A percentile compares a stretch with the other conserved stretches of the same genome.
Conservation (phyloP, 2,113 vertebrate species). For the Microtus pennsylvanicus region DNA sequence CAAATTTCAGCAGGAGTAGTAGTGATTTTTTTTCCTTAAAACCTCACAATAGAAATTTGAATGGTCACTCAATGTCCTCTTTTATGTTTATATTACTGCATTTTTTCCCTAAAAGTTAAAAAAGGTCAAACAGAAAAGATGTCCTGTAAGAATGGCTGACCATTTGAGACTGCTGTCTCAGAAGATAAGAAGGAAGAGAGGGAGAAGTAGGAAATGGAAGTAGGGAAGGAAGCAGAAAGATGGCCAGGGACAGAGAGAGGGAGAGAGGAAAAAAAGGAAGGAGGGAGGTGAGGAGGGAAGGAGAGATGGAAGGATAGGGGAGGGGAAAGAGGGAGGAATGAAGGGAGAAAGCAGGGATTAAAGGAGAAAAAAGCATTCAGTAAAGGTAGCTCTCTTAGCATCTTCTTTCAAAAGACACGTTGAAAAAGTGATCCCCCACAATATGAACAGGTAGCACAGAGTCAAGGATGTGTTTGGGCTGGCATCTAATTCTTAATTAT, state of each 20-base stretch:
- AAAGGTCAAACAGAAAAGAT: not conserved
- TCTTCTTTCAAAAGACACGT: slow-evolving; percentile 45
- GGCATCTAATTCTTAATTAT: slow-evolving; percentile 65
- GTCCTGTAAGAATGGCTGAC: not conserved
- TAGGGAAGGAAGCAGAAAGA: not conserved
- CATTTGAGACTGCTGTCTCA: not conserved
- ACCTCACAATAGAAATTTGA: not conserved
- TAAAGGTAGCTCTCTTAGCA: slow-evolving; percentile 7
- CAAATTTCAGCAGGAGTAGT: not conserved
- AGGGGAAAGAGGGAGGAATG: rapidly evolving
- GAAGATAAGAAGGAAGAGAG: not conserved
- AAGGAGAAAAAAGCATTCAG: not conserved
- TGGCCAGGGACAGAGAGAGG: too few species aligned
- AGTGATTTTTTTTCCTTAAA: not conserved
- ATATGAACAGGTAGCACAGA: not conserved
- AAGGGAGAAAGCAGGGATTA: not conserved
- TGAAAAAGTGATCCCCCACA: not conserved
- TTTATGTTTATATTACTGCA: not conserved
- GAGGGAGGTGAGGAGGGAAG: not conserved
- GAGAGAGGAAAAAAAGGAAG: not conserved
- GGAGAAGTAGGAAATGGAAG: too few species aligned
- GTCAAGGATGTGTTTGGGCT: not conserved
- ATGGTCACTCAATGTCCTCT: not conserved
- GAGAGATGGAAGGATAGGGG: not conserved
- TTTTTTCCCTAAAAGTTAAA: not conserved